Base-by-base conservation (phyloP, 2,888 invertebrate species). In the Zeuzera pyrina region DNA sequence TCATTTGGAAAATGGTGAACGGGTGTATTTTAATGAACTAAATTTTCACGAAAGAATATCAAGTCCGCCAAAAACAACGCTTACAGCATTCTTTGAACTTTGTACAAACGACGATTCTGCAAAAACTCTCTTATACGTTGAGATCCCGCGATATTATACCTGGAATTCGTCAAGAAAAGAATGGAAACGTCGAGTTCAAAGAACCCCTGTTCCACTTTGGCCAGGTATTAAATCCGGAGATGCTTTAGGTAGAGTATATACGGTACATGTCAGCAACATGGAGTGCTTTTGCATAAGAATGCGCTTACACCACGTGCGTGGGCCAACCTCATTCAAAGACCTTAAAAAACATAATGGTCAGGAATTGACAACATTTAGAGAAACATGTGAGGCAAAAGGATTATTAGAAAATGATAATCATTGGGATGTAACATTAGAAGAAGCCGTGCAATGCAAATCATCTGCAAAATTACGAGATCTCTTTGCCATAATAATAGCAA, bases 371-470 rank as follows among this genome's bases (percentile, higher is more conserved):
- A 52, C 54, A 24, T 65, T 41, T 32, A 19, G 43, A 30, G 41
- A 42, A 23, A 49, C 52, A 22, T 56, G 53, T 38, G 33, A 45
- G 30, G 39, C 32, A 27, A 30, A 37, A 16, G 39, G 41, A 7
- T 41, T 65, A 12, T 36, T 66, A n/a, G 51, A 64, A 34, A 47
- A 62, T 34, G 58, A 58, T 38, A 31, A 31, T 12, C 47, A 45
- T 23, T 48, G 44, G 42, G 38, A 38, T 34, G 40, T 30, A 38
- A 55, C 53, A 22, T 34, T 39, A 16, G 26, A 34, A 33, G 45
- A 41, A 24, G 45, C 42, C 14, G 39, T 26, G n/a, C 30, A 37
- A 26, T 38, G 39, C 13, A 31, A 30, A 32, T 41, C 36, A 28
- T 28, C 40, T 2, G 11, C 27, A 12, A 38, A 41, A 28, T 3